These are phyloP conservation scores for Leptestheria dahalacensis DNA, from an alignment of 1,140 invertebrate species.

Conservation along the genomic window DNA sequence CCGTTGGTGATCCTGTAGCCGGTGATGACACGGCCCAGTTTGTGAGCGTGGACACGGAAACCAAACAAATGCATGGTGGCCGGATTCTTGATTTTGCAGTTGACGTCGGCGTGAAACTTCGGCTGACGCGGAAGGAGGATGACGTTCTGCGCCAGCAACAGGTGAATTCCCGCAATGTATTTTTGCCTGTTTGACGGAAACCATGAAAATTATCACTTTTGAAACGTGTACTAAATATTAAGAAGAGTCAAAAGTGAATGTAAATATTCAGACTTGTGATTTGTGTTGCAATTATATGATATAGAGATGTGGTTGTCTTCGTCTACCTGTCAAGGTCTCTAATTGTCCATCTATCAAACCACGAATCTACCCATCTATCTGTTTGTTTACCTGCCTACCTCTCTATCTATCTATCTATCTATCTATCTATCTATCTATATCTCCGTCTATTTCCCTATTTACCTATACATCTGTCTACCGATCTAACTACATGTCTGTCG, in stretches of 20 bases:
- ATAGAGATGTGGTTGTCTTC: too few relatives aligned
- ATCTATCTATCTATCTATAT: too few relatives aligned
- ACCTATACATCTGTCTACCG: too few relatives aligned
- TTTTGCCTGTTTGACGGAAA: constrained; percentile 24
- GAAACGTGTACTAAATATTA: not conserved
- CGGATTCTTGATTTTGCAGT: constrained; percentile 22
- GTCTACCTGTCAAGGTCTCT: too few relatives aligned
- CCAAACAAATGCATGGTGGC: constrained; percentile 36
- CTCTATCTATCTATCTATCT: too few relatives aligned
- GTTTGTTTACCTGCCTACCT: too few relatives aligned
- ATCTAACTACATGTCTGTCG: too few relatives aligned
- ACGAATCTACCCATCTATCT: too few relatives aligned
- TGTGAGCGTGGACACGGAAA: constrained; percentile 42
- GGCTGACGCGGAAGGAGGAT: constrained; percentile 28
- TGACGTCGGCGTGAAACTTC: constrained; percentile 28
- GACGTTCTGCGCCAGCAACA: constrained; percentile 21
- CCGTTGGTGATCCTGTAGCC: constrained; percentile 28
- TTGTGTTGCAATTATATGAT: too few relatives aligned
- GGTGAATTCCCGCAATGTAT: constrained; percentile 30
- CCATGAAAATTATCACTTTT: constrained; percentile 11
- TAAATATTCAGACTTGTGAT: too few relatives aligned
- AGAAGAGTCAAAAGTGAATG: not conserved
- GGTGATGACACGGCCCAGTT: constrained; percentile 33
- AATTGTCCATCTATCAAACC: too few relatives aligned
- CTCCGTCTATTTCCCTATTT: too few relatives aligned